phyloP scores from a whole-genome alignment of 2,888 invertebrate genomes.

The Trissolcus brochymenae region DNA sequence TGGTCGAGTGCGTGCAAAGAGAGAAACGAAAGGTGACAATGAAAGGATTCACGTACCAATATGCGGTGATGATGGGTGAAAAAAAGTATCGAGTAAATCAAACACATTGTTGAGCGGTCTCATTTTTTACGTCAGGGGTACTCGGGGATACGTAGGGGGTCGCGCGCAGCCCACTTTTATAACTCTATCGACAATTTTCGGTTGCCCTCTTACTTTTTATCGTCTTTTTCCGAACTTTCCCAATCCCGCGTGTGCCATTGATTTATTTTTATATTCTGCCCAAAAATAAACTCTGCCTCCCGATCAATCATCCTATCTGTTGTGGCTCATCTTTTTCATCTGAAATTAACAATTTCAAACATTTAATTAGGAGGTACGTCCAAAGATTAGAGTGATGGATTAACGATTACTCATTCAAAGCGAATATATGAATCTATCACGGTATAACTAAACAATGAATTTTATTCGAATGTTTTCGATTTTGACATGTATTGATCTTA shows the following conservation, averaged over 20 bases:
- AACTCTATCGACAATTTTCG: slow-evolving; percentile 72
- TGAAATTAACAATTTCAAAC: slow-evolving; percentile 15
- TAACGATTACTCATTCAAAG: neutral
- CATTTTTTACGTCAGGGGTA: slow-evolving; percentile 57
- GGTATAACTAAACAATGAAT: too few species aligned
- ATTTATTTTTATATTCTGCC: slow-evolving; percentile 63
- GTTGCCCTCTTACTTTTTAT: slow-evolving; percentile 64
- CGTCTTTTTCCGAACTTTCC: slow-evolving; percentile 61
- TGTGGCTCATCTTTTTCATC: neutral
- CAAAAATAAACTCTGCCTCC: slow-evolving; percentile 24
- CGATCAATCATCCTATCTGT: slow-evolving; percentile 34
- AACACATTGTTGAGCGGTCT: slow-evolving; percentile 61
- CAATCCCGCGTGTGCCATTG: slow-evolving; percentile 59
- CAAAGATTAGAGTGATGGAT: neutral
- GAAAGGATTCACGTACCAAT: slow-evolving; percentile 60
- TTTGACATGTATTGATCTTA: too few species aligned
- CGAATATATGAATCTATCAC: neutral
- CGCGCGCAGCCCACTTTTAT: slow-evolving; percentile 68
- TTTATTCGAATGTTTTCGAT: too few species aligned
- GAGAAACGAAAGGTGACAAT: slow-evolving; percentile 37
- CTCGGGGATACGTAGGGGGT: slow-evolving; percentile 60
- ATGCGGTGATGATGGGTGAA: slow-evolving; percentile 35
- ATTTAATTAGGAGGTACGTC: neutral
- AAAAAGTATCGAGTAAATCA: slow-evolving; percentile 56
- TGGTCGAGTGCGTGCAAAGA: slow-evolving; percentile 29